Conservation (phyloP, 2,113 vertebrate genomes). For the Crotalus horridus region DNA sequence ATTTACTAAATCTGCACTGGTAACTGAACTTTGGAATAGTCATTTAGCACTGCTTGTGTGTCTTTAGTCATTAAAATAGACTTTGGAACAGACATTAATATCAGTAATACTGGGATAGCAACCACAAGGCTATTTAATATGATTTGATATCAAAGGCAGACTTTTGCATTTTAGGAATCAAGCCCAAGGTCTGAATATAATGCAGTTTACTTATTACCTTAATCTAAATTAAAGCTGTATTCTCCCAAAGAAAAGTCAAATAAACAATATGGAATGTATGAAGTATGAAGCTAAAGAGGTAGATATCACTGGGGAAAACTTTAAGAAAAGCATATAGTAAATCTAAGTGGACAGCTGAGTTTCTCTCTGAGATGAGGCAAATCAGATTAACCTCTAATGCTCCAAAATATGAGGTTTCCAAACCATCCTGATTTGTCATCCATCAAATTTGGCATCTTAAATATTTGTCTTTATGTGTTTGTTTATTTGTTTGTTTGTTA, state of each 20-base stretch:
- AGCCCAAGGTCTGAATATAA: neutral
- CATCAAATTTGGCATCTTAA: conserved; percentile 43
- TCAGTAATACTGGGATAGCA: neutral
- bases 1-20: neutral
- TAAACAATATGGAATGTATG: neutral
- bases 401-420: conserved; percentile 45
- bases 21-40: neutral
- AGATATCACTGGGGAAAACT: neutral
- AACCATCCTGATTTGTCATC: conserved; percentile 56
- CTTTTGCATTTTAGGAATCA: neutral
- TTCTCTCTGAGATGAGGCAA: conserved; percentile 43
- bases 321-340: neutral
- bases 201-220: neutral
- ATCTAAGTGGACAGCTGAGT: conserved; percentile 35
- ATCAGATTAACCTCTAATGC: conserved; percentile 51
- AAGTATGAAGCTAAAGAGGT: neutral
- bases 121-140: neutral
- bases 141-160: neutral
- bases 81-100: neutral
- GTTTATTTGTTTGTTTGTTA: too few species aligned
- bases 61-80: neutral
- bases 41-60: neutral
- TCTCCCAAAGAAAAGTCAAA: conserved; percentile 10
- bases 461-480: conserved; percentile 22
- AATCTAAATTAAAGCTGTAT: neutral